phyloP scores from a whole-genome alignment of 1,140 invertebrate species.

The Glossosoma conforme region DNA sequence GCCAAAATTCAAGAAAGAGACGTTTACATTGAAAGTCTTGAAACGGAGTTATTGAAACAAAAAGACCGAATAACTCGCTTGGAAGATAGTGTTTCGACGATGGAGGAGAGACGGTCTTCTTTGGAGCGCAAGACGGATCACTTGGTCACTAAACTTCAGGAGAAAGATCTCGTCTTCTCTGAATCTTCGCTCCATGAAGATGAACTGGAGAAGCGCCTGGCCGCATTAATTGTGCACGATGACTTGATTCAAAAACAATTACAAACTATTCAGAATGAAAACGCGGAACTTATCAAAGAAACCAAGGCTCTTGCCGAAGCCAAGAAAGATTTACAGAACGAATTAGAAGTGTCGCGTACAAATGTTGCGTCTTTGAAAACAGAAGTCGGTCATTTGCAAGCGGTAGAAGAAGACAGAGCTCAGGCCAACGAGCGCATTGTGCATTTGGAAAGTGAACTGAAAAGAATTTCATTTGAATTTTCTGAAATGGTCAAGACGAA shows the following conservation, averaged over 20 bases:
- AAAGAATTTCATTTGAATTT: slow-evolving; percentile 49
- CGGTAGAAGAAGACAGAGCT: slow-evolving; percentile 38
- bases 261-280: slow-evolving; percentile 51
- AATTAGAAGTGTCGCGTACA: slow-evolving; percentile 36
- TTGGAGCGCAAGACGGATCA: slow-evolving; percentile 51
- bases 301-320: slow-evolving; percentile 44
- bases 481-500: slow-evolving; percentile 49
- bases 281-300: slow-evolving; percentile 51
- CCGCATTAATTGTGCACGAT: slow-evolving; percentile 52
- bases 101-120: slow-evolving; percentile 52
- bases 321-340: slow-evolving; percentile 37
- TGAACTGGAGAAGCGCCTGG: slow-evolving; percentile 49
- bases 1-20: slow-evolving; percentile 68
- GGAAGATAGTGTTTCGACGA: slow-evolving; percentile 53
- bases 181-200: slow-evolving; percentile 54
- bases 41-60: slow-evolving; percentile 60
- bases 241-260: slow-evolving; percentile 53
- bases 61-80: slow-evolving; percentile 55
- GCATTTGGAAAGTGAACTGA: slow-evolving; percentile 48
- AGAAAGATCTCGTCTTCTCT: slow-evolving; percentile 48
- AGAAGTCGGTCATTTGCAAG: slow-evolving; percentile 22
- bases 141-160: slow-evolving; percentile 51
- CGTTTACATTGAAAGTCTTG: slow-evolving; percentile 65
- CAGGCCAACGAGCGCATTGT: slow-evolving; percentile 38
- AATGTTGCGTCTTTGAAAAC: slow-evolving; percentile 35